A percentile compares a stretch with the other conserved stretches of the same genome.
Evolutionary conservation across 2,113 vertebrate genomes (phyloP).

Genomic region (Tragulus kanchil): DNA sequence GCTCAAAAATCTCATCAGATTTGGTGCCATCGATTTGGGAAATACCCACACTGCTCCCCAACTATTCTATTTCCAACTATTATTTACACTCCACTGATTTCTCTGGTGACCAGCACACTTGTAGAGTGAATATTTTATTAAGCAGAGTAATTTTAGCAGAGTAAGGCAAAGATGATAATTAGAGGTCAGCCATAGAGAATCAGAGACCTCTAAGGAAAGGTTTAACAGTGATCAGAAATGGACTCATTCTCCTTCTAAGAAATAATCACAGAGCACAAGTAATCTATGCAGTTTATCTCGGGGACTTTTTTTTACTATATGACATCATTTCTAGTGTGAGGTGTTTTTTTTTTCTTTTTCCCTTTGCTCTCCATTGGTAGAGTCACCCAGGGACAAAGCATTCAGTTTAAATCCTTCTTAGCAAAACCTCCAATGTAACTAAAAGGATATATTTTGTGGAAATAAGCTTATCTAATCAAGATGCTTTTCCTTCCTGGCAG

Average conservation of each 20-base stretch:
- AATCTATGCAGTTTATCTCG: background rate
- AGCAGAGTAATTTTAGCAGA: background rate
- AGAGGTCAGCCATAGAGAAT: background rate
- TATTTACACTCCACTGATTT: background rate
- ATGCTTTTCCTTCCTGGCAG: background rate
- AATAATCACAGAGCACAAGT: background rate
- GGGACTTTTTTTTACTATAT: background rate
- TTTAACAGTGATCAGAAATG: background rate
- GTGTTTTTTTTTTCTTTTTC: background rate
- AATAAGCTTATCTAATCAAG: background rate
- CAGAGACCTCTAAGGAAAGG: background rate
- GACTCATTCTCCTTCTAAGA: background rate
- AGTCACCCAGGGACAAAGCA: background rate
- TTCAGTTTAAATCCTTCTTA: background rate
- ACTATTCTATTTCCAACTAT: background rate
- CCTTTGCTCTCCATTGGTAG: background rate
- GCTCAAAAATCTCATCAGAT: background rate
- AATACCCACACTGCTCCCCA: rapidly evolving
- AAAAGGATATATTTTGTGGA: background rate
- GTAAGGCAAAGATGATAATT: background rate
- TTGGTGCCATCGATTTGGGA: background rate
- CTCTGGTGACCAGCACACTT: background rate
- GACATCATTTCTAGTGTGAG: background rate
- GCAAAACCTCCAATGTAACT: background rate
- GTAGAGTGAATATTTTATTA: background rate